phyloP scores from a whole-genome alignment of 2,113 vertebrate genomes.

The Sigmodon hispidus region DNA sequence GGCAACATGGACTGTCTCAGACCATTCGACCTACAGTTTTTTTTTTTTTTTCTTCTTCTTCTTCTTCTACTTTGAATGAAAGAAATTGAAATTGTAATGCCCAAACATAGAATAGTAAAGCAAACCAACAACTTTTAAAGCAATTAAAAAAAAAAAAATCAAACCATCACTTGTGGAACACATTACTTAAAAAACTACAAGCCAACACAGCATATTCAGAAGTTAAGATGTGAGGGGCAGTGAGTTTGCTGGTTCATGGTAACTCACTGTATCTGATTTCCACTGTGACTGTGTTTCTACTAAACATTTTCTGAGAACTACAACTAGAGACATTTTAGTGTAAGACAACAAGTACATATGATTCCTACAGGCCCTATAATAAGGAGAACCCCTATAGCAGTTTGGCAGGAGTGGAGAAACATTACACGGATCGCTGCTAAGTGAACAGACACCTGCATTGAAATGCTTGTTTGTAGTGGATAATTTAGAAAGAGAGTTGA shows the following conservation, averaged over 20 bases:
- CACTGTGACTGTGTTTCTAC: background rate
- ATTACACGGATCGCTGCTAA: background rate
- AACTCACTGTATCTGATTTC: slow-evolving; percentile 44
- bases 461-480: background rate
- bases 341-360: background rate
- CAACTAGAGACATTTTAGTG: background rate
- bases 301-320: background rate
- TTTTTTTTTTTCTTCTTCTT: no score
- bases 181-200: slow-evolving; percentile 64
- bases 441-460: background rate
- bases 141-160: slow-evolving; percentile 69
- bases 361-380: background rate
- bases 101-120: slow-evolving; percentile 41
- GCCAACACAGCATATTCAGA: background rate
- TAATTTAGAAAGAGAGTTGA: background rate
- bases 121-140: slow-evolving; percentile 61
- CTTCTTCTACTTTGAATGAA: slow-evolving; percentile 2
- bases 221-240: slow-evolving; percentile 50
- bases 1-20: background rate
- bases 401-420: background rate
- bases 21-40: background rate
- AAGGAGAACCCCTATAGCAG: background rate
- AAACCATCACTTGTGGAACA: slow-evolving; percentile 56
- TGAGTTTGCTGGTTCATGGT: slow-evolving; percentile 51
- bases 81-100: background rate